Base-by-base conservation (phyloP, 1,140 invertebrate genomes). In the Pygmarrhopalites habei region DNA sequence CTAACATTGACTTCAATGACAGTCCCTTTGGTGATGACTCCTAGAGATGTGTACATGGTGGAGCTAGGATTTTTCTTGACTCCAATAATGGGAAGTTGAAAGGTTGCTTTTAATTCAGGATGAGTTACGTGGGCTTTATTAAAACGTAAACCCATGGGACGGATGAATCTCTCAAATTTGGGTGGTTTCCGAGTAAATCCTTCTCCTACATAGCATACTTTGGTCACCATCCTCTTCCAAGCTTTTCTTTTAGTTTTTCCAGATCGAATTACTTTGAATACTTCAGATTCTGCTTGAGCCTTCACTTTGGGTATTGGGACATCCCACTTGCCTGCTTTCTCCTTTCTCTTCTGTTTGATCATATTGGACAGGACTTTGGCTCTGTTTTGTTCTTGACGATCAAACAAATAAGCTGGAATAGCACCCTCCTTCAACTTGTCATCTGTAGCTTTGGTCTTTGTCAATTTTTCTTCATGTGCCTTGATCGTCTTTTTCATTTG, bases 191-290 rank as follows among this genome's bases (percentile, higher is more conserved):
- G 80, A 0, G 97, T 99, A 72, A 99, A 99, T 41, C 88, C 92
- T 75, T 99, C 96, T 0, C 95, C 95, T 25, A 99, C 97, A 79
- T 85, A 99, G 60, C 90, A 94, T 0, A 95, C 92, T 83, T 99
- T 99, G 0, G 95, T 99, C 0, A 99, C 94, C 94, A 99, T 98
- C 65, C 97, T 80, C 74, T 99, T 99, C 97, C 97, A 99, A 0
- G 89, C 91, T 79, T 99, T 99, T 52, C 95, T 80, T 74, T 88
- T 93, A 0, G 90, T 82, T 80, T 99, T 99, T 47, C 97, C 97
- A 43, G 88, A 91, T 75, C 88, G 89, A 0, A 99, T 73, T 12
- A 98, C 90, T 81, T 88, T 94, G 73, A 99, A 98, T 0, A 98
- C 94, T 79, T 99, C 97, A 1, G 91, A 85, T 74, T 99, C 96